Percentiles rank a stretch among this genome's conserved stretches.
Conservation (phyloP, 2,797 vertebrate species). For the Trichosurus vulpecula region DNA sequence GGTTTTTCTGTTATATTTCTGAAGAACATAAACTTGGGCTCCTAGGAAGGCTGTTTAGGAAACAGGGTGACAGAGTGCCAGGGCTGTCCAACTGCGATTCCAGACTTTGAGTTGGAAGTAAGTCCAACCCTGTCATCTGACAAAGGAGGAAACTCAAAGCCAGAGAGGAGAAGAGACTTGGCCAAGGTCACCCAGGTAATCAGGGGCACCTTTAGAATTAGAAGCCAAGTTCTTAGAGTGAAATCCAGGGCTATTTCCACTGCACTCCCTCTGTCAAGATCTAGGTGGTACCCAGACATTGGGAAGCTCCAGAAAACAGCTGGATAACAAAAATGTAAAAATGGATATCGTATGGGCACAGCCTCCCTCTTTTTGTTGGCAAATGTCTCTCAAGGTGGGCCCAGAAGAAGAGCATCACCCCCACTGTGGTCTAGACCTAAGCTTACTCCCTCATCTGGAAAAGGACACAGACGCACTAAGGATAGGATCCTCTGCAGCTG, state of each 20-base stretch:
- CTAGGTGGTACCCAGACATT: neutral
- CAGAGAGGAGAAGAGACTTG: neutral
- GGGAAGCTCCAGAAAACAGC: constrained; percentile 34
- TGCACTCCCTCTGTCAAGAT: neutral
- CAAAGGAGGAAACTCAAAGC: neutral
- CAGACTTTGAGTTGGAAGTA: neutral
- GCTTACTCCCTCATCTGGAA: constrained; percentile 34
- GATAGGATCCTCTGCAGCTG: constrained; percentile 56
- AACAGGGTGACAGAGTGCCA: neutral
- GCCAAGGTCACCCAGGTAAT: neutral
- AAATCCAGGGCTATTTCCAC: neutral
- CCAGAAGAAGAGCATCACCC: constrained; percentile 31
- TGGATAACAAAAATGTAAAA: constrained; percentile 43
- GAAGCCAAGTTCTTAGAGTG: neutral
- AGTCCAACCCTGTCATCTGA: neutral
- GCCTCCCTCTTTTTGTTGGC: neutral
- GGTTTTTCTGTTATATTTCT: neutral
- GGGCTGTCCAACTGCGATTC: neutral
- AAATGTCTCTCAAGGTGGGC: neutral
- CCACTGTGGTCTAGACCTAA: constrained; percentile 17
- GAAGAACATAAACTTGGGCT: neutral
- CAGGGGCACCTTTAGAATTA: neutral
- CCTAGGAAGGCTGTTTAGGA: too few species aligned
- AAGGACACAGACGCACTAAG: constrained; percentile 23
- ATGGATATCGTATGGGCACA: constrained; percentile 22